Percentiles rank a stretch among this genome's conserved stretches.
Evolutionary conservation across 1,140 invertebrate genomes (phyloP).

Genomic region (Drosophila paulistorum): DNA sequence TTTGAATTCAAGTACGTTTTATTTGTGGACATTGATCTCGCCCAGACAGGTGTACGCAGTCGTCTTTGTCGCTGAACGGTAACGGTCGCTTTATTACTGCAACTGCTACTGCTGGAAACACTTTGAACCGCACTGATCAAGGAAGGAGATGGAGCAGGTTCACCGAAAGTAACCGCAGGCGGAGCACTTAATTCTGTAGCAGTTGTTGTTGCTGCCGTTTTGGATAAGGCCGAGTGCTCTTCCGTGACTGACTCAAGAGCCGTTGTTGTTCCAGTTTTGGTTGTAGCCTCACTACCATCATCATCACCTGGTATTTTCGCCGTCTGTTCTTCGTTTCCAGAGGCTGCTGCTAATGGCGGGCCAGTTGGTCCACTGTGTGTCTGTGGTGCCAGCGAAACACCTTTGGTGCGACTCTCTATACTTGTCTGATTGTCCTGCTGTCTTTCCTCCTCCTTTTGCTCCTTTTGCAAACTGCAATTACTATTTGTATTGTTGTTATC

Average conservation of each 20-base stretch:
- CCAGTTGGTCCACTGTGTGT: slow-evolving; percentile 75
- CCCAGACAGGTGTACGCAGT: slow-evolving; percentile 89
- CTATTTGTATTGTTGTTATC: slow-evolving; percentile 66
- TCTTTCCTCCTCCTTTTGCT: slow-evolving; percentile 18
- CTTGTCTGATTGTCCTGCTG: slow-evolving; percentile 70
- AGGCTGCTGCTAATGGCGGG: slow-evolving; percentile 57
- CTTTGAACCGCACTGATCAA: slow-evolving; percentile 47
- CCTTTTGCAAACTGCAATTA: slow-evolving; percentile 57
- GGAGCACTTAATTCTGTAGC: slow-evolving; percentile 4
- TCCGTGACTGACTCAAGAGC: slow-evolving; percentile 45
- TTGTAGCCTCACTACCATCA: slow-evolving; percentile 24
- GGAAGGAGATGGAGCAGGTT: slow-evolving; percentile 21
- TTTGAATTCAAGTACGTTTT: slow-evolving; percentile 80
- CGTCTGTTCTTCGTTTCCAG: neutral
- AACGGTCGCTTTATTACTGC: slow-evolving; percentile 82
- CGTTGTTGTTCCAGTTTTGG: slow-evolving; percentile 23
- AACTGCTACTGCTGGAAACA: slow-evolving; percentile 79
- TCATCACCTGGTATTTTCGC: neutral
- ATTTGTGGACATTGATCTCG: slow-evolving; percentile 85
- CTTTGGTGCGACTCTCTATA: slow-evolving; percentile 73
- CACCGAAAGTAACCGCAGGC: neutral
- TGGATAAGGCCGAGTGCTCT: slow-evolving; percentile 26
- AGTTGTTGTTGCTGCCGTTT: neutral
- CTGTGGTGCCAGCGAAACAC: slow-evolving; percentile 62
- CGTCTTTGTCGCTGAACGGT: slow-evolving; percentile 84